These are phyloP conservation scores for Embidobia sp. DNA, from an alignment of 2,888 invertebrate genomes.

Conservation along the genomic window DNA sequence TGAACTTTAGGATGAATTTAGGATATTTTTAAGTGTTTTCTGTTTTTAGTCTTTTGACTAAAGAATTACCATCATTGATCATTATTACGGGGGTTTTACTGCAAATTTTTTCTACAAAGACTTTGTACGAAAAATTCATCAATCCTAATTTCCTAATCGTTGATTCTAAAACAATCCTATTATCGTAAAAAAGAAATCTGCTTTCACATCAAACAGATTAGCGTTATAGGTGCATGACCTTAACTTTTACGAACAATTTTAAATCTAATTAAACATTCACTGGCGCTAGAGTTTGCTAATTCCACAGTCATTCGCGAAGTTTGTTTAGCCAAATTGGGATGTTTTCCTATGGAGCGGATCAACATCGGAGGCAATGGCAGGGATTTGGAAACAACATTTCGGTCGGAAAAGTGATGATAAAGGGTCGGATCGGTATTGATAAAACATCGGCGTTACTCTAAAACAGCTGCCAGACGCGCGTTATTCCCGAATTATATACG, in stretches of 20 bases:
- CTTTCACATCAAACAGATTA: background rate
- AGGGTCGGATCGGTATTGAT: constrained; percentile 37
- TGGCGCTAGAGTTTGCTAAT: constrained; percentile 13
- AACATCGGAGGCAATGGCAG: background rate
- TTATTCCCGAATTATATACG: constrained; percentile 44
- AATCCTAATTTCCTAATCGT: too few species aligned
- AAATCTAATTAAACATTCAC: constrained; percentile 9
- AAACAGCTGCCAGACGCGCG: constrained; percentile 31
- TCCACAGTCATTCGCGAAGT: constrained; percentile 21
- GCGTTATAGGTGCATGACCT: background rate
- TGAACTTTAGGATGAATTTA: too few species aligned
- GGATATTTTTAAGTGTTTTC: too few species aligned
- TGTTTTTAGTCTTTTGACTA: too few species aligned
- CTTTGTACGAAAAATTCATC: too few species aligned
- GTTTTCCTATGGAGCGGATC: constrained; percentile 23
- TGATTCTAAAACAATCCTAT: too few species aligned
- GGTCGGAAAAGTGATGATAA: constrained; percentile 38
- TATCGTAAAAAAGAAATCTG: background rate
- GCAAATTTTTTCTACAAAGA: too few species aligned
- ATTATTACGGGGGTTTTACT: too few species aligned
- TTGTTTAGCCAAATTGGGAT: constrained; percentile 28
- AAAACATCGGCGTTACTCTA: constrained; percentile 38
- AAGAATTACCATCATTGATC: too few species aligned
- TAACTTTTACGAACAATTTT: background rate
- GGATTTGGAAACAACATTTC: constrained; percentile 38